A percentile compares a stretch with the other conserved stretches of the same genome.
Conservation (phyloP, 2,797 vertebrate genomes). For the Phoxinus dragarum region DNA sequence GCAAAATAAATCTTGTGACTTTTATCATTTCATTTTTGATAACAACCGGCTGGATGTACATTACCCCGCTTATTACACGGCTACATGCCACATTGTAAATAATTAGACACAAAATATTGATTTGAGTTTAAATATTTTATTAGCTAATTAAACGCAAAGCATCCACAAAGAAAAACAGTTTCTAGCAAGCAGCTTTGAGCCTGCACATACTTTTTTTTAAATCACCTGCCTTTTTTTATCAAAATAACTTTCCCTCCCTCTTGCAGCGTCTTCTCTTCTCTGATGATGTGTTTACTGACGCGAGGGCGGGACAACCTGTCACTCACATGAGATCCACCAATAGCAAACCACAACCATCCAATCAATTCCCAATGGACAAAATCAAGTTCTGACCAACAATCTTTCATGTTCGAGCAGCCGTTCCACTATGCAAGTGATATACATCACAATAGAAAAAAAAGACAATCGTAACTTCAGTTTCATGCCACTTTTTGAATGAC, state of each 20-base stretch:
- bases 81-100: neutral
- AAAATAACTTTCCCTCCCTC: neutral
- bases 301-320: neutral
- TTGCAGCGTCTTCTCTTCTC: neutral
- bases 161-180: neutral
- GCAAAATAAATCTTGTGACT: neutral
- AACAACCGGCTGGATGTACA: neutral
- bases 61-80: neutral
- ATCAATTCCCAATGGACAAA: neutral
- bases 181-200: neutral
- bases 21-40: neutral
- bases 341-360: neutral
- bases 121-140: neutral
- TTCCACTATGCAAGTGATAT: no score
- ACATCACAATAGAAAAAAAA: neutral
- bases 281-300: neutral
- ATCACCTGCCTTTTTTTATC: neutral
- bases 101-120: neutral
- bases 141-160: neutral
- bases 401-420: neutral
- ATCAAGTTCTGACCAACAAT: neutral
- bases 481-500: neutral
- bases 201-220: neutral
- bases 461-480: no score
- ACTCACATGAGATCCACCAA: neutral